Base-by-base conservation (phyloP, 2,113 vertebrate species). In the Illadopsis cleaveri region DNA sequence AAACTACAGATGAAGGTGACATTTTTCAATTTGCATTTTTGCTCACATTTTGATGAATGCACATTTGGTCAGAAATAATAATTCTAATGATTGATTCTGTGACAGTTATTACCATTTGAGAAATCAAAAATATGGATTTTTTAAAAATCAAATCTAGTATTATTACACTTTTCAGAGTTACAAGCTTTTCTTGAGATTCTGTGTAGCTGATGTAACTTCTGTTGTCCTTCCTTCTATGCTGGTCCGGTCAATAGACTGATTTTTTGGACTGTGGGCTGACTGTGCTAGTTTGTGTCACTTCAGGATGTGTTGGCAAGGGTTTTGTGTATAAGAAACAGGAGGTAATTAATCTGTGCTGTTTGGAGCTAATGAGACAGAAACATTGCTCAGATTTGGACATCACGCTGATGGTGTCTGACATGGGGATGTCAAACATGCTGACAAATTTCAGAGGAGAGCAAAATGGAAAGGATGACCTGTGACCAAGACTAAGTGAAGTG, bases 311-410 rank as follows among this genome's bases (percentile, higher is more conserved):
- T 83, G 81, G 53, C 51, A 76, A 64, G 51, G 79, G 37, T 51
- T 54, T 37, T 64, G 40, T 56, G 2, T 91, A 47, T 76, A 38
- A 86, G 84, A 78, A 95, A 37, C 25, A 31, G 66, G 65, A 94
- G 81, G 44, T 68, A 89, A 94, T 95, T 93, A 91, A 91, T 90
- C 48, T 85, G 51, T 91, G 53, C 65, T 79, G 5, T 87, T 93
- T 85, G 57, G 57, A 60, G 57, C 57, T 93, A 96, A 94, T 25
- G 53, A 96, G 78, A 75, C 87, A 90, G 78, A 79, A 76, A 44
- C 76, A 37, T 21, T 68, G 70, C 75, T 93, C 25, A 44, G 73
- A 71, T 91, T 76, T 95, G 92, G 82, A 71, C 70, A 71, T 71
- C 44, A 17, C 0, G 6, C 81, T 93, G 84, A 40, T 93, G 81